These are phyloP conservation scores for Eupeodes luniger DNA, from an alignment of 2,888 invertebrate species.

Conservation along the genomic window DNA sequence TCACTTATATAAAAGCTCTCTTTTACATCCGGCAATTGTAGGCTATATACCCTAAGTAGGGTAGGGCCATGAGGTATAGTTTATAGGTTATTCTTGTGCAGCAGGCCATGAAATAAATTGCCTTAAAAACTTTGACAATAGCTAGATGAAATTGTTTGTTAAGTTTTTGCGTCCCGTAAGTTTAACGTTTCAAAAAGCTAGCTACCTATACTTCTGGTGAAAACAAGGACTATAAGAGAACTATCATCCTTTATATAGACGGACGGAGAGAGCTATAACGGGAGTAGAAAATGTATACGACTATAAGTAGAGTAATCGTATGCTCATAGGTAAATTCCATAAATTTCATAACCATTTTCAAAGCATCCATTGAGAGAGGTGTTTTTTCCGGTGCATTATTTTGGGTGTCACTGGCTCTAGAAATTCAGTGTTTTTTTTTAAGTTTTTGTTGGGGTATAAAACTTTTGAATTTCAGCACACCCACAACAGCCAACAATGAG, in stretches of 20 bases:
- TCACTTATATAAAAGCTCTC: slow-evolving; percentile 23
- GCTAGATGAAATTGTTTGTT: slow-evolving; percentile 70
- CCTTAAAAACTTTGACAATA: slow-evolving; percentile 72
- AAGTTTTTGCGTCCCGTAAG: slow-evolving; percentile 59
- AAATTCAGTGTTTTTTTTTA: slow-evolving; percentile 7
- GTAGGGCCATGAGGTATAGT: slow-evolving; percentile 5
- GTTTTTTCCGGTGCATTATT: slow-evolving; percentile 45
- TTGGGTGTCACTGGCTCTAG: slow-evolving; percentile 41
- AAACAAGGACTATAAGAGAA: background rate
- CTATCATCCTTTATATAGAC: background rate
- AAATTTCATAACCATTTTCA: slow-evolving; percentile 58
- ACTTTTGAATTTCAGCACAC: too few species aligned
- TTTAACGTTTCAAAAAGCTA: slow-evolving; percentile 20
- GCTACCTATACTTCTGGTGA: background rate
- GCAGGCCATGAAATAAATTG: slow-evolving; percentile 68
- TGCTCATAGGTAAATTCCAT: slow-evolving; percentile 42
- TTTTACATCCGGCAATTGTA: slow-evolving; percentile 54
- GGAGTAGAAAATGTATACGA: too few species aligned
- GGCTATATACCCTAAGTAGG: background rate
- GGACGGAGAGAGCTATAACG: too few species aligned
- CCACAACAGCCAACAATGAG: too few species aligned
- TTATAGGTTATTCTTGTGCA: slow-evolving; percentile 38
- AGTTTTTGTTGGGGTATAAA: too few species aligned
- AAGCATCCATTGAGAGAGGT: slow-evolving; percentile 4
- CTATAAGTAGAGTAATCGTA: background rate